phyloP scores from a whole-genome alignment of 2,888 invertebrate species.

The Drosophila maculinotata region DNA sequence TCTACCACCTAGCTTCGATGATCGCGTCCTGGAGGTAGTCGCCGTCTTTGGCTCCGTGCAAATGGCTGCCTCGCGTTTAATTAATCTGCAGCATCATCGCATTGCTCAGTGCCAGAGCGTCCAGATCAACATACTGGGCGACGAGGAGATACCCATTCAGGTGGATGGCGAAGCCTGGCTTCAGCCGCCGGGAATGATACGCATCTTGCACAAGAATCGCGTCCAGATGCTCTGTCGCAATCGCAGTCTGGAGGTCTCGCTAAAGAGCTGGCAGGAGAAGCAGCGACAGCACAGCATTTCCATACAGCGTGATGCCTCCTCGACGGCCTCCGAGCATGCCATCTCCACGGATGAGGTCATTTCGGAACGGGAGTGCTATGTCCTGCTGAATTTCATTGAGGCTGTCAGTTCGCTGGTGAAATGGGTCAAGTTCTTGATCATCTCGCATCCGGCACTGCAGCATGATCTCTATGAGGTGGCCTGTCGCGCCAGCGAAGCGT shows the following conservation, averaged over 20 bases:
- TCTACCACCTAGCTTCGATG: slow-evolving; percentile 97
- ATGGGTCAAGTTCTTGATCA: slow-evolving; percentile 90
- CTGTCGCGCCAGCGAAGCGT: slow-evolving; percentile 88
- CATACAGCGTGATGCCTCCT: slow-evolving; percentile 85
- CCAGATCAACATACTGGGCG: slow-evolving; percentile 97
- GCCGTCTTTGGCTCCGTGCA: slow-evolving; percentile 99
- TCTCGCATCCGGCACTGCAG: slow-evolving; percentile 89
- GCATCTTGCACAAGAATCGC: slow-evolving; percentile 98
- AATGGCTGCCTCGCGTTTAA: slow-evolving; percentile 97
- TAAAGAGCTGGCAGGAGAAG: slow-evolving; percentile 95
- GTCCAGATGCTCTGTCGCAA: slow-evolving; percentile 98
- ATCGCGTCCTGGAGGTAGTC: slow-evolving; percentile 97
- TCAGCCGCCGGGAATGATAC: slow-evolving; percentile 97
- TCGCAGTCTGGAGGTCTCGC: slow-evolving; percentile 94
- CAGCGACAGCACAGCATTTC: slow-evolving; percentile 87
- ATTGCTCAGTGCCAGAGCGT: slow-evolving; percentile 98
- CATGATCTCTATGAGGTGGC: slow-evolving; percentile 92
- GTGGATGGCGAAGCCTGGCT: slow-evolving; percentile 99
- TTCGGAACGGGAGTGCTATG: slow-evolving; percentile 85
- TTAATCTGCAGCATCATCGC: slow-evolving; percentile 97
- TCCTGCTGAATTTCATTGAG: slow-evolving; percentile 92
- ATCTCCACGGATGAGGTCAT: slow-evolving; percentile 85
- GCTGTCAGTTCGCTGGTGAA: slow-evolving; percentile 94
- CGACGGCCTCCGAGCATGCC: slow-evolving; percentile 83
- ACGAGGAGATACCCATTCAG: slow-evolving; percentile 96